These are phyloP conservation scores for Coptodon bakossiorum DNA, from an alignment of 2,113 vertebrate species.

Conservation along the genomic window DNA sequence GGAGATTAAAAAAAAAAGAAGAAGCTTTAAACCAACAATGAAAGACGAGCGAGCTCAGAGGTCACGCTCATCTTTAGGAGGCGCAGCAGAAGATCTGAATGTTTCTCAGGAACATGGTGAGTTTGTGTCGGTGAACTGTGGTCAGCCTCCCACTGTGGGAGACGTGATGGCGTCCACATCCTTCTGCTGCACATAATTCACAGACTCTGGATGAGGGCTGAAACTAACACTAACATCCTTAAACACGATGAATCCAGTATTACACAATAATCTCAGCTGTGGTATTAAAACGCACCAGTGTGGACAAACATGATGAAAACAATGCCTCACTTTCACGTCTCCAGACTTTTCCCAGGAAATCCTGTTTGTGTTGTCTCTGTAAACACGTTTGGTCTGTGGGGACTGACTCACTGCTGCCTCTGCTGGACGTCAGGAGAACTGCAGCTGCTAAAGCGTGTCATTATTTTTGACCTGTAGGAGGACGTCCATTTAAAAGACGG, in stretches of 20 bases:
- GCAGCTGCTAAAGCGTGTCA: not conserved
- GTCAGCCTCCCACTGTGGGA: too few relatives aligned
- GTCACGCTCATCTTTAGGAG: not conserved
- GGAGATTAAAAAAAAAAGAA: not conserved
- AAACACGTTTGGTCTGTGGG: fast-evolving
- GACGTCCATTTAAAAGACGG: not conserved
- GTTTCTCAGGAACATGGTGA: not conserved
- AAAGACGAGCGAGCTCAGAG: not conserved
- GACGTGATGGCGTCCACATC: too few relatives aligned
- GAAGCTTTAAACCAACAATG: not conserved
- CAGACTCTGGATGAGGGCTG: not conserved
- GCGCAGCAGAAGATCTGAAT: not conserved
- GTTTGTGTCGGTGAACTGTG: not conserved
- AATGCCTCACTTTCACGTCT: not conserved
- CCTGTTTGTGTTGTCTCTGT: not conserved
- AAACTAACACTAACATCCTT: not conserved
- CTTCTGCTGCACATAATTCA: not conserved
- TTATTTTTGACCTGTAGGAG: not conserved
- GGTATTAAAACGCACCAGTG: not conserved
- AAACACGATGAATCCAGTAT: not conserved
- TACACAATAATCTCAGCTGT: not conserved
- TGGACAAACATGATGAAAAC: not conserved
- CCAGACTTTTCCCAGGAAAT: not conserved
- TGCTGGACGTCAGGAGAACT: not conserved
- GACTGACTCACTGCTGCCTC: not conserved